A percentile compares a stretch with the other conserved stretches of the same genome.
Conservation (phyloP, 2,797 vertebrate genomes). For the Gadopsis bispinosus region DNA sequence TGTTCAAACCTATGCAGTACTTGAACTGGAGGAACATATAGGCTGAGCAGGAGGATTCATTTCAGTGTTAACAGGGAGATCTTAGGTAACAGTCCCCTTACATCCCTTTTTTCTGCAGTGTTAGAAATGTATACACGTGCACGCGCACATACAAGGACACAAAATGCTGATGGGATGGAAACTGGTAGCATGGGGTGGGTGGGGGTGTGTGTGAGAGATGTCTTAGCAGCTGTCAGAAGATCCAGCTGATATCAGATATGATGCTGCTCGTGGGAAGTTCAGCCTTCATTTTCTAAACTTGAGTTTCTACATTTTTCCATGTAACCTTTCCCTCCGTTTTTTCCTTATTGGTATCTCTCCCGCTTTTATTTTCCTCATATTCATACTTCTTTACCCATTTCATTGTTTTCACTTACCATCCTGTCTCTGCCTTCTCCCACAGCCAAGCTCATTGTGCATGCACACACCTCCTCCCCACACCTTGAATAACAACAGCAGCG, state of each 20-base stretch:
- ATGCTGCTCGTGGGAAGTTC: slow-evolving; percentile 29
- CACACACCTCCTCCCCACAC: neutral
- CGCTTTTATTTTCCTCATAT: neutral
- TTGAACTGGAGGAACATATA: neutral
- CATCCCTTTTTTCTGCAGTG: slow-evolving; percentile 46
- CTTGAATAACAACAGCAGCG: slow-evolving; percentile 22
- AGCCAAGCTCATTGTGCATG: slow-evolving; percentile 13
- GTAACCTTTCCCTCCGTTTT: neutral
- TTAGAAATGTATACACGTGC: slow-evolving; percentile 27
- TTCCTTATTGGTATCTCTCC: neutral
- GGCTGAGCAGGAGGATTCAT: slow-evolving; percentile 21
- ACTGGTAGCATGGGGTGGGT: slow-evolving; percentile 27
- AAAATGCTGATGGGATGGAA: slow-evolving; percentile 67
- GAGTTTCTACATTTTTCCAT: slow-evolving; percentile 30
- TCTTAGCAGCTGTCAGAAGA: slow-evolving; percentile 62
- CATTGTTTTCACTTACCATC: neutral
- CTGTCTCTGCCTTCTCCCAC: neutral
- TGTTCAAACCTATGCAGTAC: slow-evolving; percentile 3
- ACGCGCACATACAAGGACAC: slow-evolving; percentile 16
- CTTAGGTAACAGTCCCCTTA: slow-evolving; percentile 52
- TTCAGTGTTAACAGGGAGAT: slow-evolving; percentile 32
- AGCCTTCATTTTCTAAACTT: slow-evolving; percentile 25
- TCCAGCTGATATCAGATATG: slow-evolving; percentile 58
- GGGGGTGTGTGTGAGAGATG: slow-evolving; percentile 12
- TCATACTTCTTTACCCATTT: slow-evolving; percentile 9